phyloP scores from a whole-genome alignment of 2,888 invertebrate species.

The Anarsia innoxiella region DNA sequence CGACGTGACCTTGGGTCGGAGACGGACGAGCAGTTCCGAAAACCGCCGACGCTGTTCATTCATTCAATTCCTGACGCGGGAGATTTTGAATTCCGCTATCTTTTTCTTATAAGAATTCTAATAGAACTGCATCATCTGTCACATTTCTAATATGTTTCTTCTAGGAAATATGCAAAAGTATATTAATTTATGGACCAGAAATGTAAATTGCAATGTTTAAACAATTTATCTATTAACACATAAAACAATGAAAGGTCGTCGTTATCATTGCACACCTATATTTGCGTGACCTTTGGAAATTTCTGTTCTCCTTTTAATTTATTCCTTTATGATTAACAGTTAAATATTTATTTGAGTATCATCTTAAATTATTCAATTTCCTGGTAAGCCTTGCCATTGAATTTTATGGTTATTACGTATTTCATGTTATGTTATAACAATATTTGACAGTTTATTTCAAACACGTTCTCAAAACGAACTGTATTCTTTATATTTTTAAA shows the following conservation, averaged over 20 bases:
- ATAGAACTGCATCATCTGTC: no score
- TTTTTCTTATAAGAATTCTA: background rate
- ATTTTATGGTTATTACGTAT: no score
- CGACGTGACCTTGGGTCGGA: constrained; percentile 55
- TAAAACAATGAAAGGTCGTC: constrained; percentile 7
- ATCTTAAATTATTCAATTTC: background rate
- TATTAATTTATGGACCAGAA: no score
- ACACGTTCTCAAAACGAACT: no score
- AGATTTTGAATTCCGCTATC: background rate
- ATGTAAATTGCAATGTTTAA: constrained; percentile 2
- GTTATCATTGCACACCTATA: constrained; percentile 3
- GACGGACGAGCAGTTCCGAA: constrained; percentile 49
- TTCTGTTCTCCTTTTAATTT: constrained; percentile 9
- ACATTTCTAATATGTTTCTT: no score
- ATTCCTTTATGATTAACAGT: background rate
- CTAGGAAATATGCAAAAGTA: no score
- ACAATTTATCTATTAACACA: no score
- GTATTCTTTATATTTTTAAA: no score
- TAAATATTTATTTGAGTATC: background rate
- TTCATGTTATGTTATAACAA: background rate
- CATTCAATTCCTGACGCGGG: constrained; percentile 32
- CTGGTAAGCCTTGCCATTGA: constrained; percentile 12
- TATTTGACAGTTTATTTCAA: no score
- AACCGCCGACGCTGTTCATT: constrained; percentile 55
- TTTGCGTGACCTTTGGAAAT: constrained; percentile 13